Conservation (phyloP, 2,797 vertebrate genomes). For the Arctocebus calabarensis region DNA sequence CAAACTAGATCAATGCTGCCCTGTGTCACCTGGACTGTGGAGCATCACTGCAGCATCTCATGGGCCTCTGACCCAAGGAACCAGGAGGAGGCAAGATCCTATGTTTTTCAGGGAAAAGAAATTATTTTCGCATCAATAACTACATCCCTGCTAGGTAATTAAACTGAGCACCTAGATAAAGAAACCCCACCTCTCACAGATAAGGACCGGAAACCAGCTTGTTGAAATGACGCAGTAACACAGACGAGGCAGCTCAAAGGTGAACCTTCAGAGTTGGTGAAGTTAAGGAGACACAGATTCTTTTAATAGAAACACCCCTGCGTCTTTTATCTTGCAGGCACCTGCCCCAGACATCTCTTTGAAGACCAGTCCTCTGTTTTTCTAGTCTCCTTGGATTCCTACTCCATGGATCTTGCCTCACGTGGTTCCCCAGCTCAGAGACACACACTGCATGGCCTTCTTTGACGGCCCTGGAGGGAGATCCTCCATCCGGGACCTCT, state of each 20-base stretch:
- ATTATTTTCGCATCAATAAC: constrained; percentile 76
- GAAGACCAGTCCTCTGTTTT: not conserved
- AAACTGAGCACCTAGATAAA: constrained; percentile 76
- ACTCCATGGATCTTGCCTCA: not conserved
- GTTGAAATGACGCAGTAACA: not conserved
- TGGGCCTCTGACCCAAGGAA: not conserved
- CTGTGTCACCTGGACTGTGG: not conserved
- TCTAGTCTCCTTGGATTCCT: not conserved
- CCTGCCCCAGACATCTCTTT: not conserved
- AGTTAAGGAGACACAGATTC: not conserved
- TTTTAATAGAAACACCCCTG: not conserved
- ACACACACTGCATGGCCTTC: not conserved
- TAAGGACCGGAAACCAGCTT: constrained; percentile 71
- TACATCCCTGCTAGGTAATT: constrained; percentile 79
- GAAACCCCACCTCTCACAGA: constrained; percentile 74
- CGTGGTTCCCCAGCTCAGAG: not conserved
- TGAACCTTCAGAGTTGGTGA: not conserved
- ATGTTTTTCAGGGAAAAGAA: constrained; percentile 79
- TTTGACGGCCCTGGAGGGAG: constrained; percentile 10
- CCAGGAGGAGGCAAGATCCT: not conserved
- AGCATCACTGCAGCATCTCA: fast-evolving
- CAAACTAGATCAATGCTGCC: not conserved
- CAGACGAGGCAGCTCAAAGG: not conserved
- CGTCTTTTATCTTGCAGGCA: not conserved
- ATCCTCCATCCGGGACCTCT: not conserved